These are phyloP conservation scores for Platycnemis pennipes DNA, from an alignment of 2,888 invertebrate species.

Conservation along the genomic window DNA sequence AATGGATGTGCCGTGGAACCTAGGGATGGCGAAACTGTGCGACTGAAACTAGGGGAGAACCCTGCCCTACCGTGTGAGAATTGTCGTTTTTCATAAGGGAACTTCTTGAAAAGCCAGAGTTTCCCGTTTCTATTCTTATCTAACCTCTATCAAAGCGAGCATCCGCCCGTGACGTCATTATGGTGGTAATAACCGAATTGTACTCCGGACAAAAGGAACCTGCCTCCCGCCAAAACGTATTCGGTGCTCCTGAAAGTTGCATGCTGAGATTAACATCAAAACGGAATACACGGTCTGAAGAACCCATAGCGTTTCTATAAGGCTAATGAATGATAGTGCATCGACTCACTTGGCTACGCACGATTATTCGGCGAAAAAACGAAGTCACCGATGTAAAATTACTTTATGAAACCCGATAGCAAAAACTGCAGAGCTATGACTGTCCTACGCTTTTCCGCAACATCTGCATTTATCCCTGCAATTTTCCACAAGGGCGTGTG, in stretches of 20 bases:
- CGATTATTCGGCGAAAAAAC: background rate
- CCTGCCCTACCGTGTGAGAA: background rate
- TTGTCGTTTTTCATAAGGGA: background rate
- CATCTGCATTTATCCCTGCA: no score
- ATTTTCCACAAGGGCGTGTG: no score
- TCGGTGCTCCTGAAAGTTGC: background rate
- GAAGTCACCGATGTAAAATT: no score
- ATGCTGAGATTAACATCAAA: background rate
- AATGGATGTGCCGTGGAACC: no score
- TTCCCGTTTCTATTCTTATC: slow-evolving; percentile 11
- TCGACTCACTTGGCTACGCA: background rate
- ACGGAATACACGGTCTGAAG: background rate
- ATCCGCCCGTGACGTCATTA: background rate
- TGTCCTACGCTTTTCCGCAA: no score
- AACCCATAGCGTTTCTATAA: background rate
- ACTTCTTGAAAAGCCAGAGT: background rate
- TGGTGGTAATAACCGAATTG: background rate
- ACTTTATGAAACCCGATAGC: no score
- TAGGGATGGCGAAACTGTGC: background rate
- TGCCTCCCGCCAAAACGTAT: background rate
- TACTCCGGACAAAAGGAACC: background rate
- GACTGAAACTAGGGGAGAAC: background rate
- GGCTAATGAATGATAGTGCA: background rate
- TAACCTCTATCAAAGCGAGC: background rate
- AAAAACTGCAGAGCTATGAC: no score